Base-by-base conservation (phyloP, 2,113 vertebrate species). In the Casuarius casuarius region DNA sequence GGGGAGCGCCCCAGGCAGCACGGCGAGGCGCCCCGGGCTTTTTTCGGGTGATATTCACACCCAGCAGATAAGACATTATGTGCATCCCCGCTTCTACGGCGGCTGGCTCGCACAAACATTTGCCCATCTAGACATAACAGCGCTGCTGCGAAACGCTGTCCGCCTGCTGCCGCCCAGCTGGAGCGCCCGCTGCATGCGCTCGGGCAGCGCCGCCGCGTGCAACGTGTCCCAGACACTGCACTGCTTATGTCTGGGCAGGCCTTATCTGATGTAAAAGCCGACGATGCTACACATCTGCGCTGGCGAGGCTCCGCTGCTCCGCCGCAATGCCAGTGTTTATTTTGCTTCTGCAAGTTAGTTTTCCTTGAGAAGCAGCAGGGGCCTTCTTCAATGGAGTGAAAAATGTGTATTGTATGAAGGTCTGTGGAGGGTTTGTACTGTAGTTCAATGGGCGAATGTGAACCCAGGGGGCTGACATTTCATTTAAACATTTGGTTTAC, bases 401-500 rank as follows among this genome's bases (percentile, higher is more conserved):
- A 97, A 95, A 91, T 88, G 63, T 88, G 67, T 86, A 94, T 91
- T 89, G 83, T 95, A n/a, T 58, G 91, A 59, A 78, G 62, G 84
- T 83, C 92, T 84, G 71, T 21, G 66, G 74, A 91, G 90, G 58
- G 80, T 94, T 92, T 84, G 86, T 89, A 35, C 87, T 18, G 25
- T 72, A 91, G 87, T 95, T 85, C 95, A 84, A 17, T 63, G 68
- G 83, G 82, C 44, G 96, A 72, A 93, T 48, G 88, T 8, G 90
- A 76, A 84, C 84, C 38, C 65, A 74, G 80, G 92, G 92, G 54
- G 84, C 85, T 95, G 94, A 91, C 93, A 68, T 95, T 97, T 97
- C 92, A 88, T 73, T 95, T 94, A 91, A 96, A 95, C 96, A 91
- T 90, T 96, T 93, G 95, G 96, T 94, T 97, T 95, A 92, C 59